phyloP scores from a whole-genome alignment of 2,888 invertebrate genomes.

The Protodeltote pygarga region DNA sequence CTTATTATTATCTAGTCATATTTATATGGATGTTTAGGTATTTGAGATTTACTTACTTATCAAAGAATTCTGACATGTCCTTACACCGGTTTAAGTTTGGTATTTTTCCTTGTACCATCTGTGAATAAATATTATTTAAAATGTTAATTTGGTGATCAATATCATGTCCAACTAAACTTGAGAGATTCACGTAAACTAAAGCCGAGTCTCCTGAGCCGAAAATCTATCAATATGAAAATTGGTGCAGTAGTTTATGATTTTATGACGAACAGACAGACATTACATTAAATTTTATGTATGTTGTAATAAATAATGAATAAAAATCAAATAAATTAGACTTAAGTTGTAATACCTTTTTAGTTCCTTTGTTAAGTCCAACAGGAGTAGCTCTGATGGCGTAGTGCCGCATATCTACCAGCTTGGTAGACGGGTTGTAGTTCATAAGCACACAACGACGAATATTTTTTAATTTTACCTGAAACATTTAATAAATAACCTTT shows the following conservation, averaged over 20 bases:
- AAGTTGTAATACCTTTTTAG: constrained; percentile 90
- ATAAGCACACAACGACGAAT: constrained; percentile 96
- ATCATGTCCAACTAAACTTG: background rate
- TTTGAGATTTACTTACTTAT: constrained; percentile 89
- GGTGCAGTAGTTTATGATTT: too few species aligned
- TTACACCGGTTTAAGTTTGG: constrained; percentile 95
- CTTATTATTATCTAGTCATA: too few species aligned
- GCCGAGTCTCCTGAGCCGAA: background rate
- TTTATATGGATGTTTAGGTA: too few species aligned
- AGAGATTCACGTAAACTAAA: background rate
- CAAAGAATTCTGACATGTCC: constrained; percentile 95
- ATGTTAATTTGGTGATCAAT: background rate
- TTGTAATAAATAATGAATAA: too few species aligned
- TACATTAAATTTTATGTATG: too few species aligned
- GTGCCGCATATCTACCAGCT: constrained; percentile 96
- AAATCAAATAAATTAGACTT: too few species aligned
- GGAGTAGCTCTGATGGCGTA: constrained; percentile 97
- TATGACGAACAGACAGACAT: too few species aligned
- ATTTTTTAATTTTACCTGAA: constrained; percentile 93
- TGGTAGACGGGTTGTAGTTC: constrained; percentile 94
- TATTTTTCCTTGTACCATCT: constrained; percentile 94
- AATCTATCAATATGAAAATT: too few species aligned
- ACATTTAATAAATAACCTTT: background rate
- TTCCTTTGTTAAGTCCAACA: constrained; percentile 95
- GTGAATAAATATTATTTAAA: constrained; percentile 37